Conservation (phyloP, 2,113 vertebrate genomes). For the Esox niger region DNA sequence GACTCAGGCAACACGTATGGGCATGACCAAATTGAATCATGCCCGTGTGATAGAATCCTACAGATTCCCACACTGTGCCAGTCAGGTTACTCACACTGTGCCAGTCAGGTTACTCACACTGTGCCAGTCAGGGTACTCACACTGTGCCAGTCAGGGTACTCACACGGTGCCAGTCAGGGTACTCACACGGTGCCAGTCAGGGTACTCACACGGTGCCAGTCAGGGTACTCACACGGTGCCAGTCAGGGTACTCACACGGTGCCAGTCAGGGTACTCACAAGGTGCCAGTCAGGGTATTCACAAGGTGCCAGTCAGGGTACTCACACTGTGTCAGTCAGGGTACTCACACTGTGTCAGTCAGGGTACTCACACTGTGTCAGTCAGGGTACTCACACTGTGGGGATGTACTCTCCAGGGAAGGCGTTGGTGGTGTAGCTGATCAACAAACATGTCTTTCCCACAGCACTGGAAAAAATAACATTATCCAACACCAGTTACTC, state of each 20-base stretch:
- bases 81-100: too few species aligned
- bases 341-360: neutral
- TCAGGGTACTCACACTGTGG: slow-evolving; percentile 54
- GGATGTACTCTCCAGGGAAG: slow-evolving; percentile 62
- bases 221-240: neutral
- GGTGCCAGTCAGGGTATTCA: neutral
- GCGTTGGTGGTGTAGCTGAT: slow-evolving; percentile 65
- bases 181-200: neutral
- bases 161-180: neutral
- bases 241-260: slow-evolving; percentile 52
- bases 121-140: slow-evolving; percentile 40
- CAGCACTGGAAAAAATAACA: slow-evolving; percentile 53
- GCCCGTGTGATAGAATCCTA: too few species aligned
- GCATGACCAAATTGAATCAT: too few species aligned
- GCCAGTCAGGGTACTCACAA: too few species aligned
- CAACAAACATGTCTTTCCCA: slow-evolving; percentile 60
- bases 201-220: slow-evolving; percentile 51
- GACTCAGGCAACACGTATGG: too few species aligned
- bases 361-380: neutral
- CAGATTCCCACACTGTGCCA: too few species aligned
- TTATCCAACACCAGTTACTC: too few species aligned
- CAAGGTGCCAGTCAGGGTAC: slow-evolving; percentile 19
- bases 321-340: slow-evolving; percentile 44
- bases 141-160: too few species aligned
- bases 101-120: too few species aligned